Evolutionary conservation across 2,888 invertebrate species (phyloP).

Genomic region (Gastrophysa polygoni): DNA sequence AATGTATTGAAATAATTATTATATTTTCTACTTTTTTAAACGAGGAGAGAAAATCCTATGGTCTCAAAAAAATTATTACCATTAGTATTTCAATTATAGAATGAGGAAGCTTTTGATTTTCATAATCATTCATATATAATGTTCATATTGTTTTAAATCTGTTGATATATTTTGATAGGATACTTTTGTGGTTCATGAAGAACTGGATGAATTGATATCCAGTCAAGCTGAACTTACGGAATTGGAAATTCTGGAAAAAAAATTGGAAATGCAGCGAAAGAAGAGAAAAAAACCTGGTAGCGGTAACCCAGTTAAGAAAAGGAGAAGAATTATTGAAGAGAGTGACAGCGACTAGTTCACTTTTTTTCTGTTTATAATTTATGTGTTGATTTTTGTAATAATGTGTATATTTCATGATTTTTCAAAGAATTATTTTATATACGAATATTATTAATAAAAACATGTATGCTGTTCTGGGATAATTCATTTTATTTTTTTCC

Average conservation of each 20-base stretch:
- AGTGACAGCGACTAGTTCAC: slow-evolving; percentile 43
- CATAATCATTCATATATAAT: no score
- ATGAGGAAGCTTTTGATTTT: no score
- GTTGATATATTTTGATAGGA: slow-evolving; percentile 64
- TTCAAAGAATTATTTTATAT: slow-evolving; percentile 12
- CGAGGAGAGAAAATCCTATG: no score
- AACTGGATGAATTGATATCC: slow-evolving; percentile 64
- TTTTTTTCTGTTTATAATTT: slow-evolving; percentile 2
- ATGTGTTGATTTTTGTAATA: neutral
- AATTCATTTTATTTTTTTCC: slow-evolving; percentile 19
- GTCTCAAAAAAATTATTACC: no score
- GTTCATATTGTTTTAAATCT: no score
- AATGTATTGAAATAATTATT: no score
- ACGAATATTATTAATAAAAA: slow-evolving; percentile 13
- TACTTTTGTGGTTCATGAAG: slow-evolving; percentile 69
- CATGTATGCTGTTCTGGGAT: neutral
- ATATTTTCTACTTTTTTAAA: no score
- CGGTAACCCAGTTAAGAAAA: slow-evolving; percentile 29
- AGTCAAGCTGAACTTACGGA: slow-evolving; percentile 61
- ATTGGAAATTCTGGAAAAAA: slow-evolving; percentile 68
- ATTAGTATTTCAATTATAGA: no score
- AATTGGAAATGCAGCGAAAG: slow-evolving; percentile 58
- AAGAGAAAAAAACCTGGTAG: slow-evolving; percentile 37
- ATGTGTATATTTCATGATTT: slow-evolving; percentile 1
- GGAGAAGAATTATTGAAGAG: slow-evolving; percentile 34